Base-by-base conservation (phyloP, 2,888 invertebrate genomes). In the Hydropsyche betteni region DNA sequence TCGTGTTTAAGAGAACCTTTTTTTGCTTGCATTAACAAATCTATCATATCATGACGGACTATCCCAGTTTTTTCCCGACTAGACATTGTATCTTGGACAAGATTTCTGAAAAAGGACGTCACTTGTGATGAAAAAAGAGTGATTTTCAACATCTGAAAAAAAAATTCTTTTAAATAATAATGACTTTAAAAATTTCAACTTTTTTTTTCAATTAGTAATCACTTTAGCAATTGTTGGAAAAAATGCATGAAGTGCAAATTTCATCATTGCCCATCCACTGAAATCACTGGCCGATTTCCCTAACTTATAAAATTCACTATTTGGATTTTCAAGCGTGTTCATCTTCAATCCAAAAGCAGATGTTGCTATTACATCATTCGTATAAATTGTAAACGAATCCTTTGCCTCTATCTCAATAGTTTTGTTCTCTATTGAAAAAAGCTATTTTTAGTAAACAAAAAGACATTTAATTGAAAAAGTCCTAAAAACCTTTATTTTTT, bases 21-120 rank as follows among this genome's bases (percentile, higher is more conserved):
- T 44, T 74, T 74, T 44, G 79, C 79, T 68, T 78, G 61, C 58
- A 78, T 72, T 58, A 79, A 68, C 38, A 79, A 16, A 52, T 79
- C 76, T 6, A 79, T 78, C 51, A 78, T 73, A 38, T 79, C 79
- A 6, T 76, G 73, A 8, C 79, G 58, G 1, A 51, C 36, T 10
- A 78, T 10, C 10, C 69, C 33, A 34, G 55, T 70, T 34, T 68
- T 68, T 7, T 75, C 55, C 16, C 79, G 68, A 16, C 64, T n/a
- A 10, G 7, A 75, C 12, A 79, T 55, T 12, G 75, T 68, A 4
- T 74, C 70, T 33, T 50, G 36, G 5, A 79, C 68, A 14, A 79
- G 8, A n/a, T 76, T 55, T n/a, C 69, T 68, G 64, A 79, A 79
- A 50, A 79, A 79, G 0, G 50, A 38, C 12, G 44, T 24, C 5